A percentile compares a stretch with the other conserved stretches of the same genome.
Conservation (phyloP, 2,888 invertebrate species). For the Maniola hyperantus region DNA sequence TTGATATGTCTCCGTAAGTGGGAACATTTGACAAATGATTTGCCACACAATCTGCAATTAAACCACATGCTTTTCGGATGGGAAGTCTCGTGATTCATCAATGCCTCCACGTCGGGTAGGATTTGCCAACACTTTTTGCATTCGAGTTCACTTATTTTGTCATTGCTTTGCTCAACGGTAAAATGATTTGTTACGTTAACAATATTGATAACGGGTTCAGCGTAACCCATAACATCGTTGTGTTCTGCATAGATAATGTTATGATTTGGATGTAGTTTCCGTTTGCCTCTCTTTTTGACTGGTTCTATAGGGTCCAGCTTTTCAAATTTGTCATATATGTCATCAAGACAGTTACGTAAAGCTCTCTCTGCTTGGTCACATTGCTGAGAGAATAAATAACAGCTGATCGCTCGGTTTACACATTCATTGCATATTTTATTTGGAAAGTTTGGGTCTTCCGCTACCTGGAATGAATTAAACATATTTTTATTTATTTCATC, state of each 20-base stretch:
- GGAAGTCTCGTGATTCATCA: slow-evolving; percentile 62
- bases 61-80: slow-evolving; percentile 74
- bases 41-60: slow-evolving; percentile 65
- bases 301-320: slow-evolving; percentile 66
- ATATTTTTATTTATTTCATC: too few species aligned
- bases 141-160: slow-evolving; percentile 54
- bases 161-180: slow-evolving; percentile 43
- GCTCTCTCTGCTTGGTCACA: slow-evolving; percentile 68
- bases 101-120: slow-evolving; percentile 56
- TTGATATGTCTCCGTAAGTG: slow-evolving; percentile 58
- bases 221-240: slow-evolving; percentile 65
- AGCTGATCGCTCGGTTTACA: slow-evolving; percentile 56
- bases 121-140: slow-evolving; percentile 69
- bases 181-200: slow-evolving; percentile 50
- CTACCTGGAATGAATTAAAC: slow-evolving; percentile 55
- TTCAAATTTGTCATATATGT: slow-evolving; percentile 64
- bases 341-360: slow-evolving; percentile 66
- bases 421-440: slow-evolving; percentile 68
- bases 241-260: slow-evolving; percentile 59
- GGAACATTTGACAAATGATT: slow-evolving; percentile 61
- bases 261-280: slow-evolving; percentile 62
- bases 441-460: slow-evolving; percentile 60
- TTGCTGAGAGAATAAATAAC: slow-evolving; percentile 70
- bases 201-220: slow-evolving; percentile 64
- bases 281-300: slow-evolving; percentile 62